Conservation (phyloP, 1,140 invertebrate genomes). For the Dufourea novaeangliae region DNA sequence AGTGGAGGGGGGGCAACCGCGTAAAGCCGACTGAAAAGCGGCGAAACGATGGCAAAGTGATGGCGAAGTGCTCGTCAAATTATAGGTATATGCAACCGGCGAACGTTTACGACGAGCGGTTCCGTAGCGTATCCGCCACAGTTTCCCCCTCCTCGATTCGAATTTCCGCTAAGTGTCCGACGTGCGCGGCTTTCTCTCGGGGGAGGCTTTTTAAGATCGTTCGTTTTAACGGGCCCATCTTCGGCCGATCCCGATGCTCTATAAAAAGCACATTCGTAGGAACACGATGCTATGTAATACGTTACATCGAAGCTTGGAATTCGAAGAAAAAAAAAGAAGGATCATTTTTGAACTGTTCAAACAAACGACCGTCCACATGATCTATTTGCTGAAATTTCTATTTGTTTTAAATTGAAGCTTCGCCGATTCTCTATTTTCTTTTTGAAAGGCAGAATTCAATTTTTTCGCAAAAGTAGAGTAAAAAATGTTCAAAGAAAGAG, state of each 20-base stretch:
- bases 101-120: slow-evolving; percentile 59
- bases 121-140: slow-evolving; percentile 11
- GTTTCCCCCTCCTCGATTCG: slow-evolving; percentile 21
- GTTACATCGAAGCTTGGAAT: too few species aligned
- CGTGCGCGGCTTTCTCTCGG: background rate
- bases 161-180: slow-evolving; percentile 38
- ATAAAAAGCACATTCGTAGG: background rate
- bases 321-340: too few species aligned
- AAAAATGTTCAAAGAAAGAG: too few species aligned
- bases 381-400: too few species aligned
- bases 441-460: too few species aligned
- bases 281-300: too few species aligned
- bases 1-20: background rate
- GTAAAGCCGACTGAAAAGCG: slow-evolving; percentile 24
- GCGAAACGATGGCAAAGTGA: slow-evolving; percentile 42
- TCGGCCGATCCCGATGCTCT: background rate
- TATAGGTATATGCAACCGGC: slow-evolving; percentile 59
- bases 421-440: too few species aligned
- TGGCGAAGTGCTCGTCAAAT: slow-evolving; percentile 64
- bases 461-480: too few species aligned
- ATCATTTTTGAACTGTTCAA: too few species aligned
- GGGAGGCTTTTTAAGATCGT: slow-evolving; percentile 16
- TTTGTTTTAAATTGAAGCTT: too few species aligned
- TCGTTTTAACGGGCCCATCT: slow-evolving; percentile 26
- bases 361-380: too few species aligned